Evolutionary conservation across 1,140 invertebrate species (phyloP).

Genomic region (Phthorimaea operculella): DNA sequence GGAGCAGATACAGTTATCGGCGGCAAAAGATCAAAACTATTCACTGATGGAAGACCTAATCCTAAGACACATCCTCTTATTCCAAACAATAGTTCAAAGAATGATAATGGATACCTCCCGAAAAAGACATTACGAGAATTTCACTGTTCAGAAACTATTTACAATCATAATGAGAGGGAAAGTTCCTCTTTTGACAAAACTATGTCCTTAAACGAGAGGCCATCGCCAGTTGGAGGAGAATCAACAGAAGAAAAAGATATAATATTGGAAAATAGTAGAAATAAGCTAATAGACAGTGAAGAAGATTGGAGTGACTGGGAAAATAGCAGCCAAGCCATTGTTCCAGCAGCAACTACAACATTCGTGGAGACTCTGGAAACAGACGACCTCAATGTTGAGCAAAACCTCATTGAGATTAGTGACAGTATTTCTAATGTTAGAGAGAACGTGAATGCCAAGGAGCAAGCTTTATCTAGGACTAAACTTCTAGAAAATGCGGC

Average conservation of each 20-base stretch:
- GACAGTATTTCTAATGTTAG: background rate
- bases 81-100: conserved; percentile 19
- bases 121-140: conserved; percentile 41
- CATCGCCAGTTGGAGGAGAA: conserved; percentile 84
- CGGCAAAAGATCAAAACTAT: conserved; percentile 80
- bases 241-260: conserved; percentile 69
- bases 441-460: background rate
- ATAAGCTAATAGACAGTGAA: conserved; percentile 35
- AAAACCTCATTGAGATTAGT: background rate
- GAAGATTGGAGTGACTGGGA: conserved; percentile 84
- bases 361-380: background rate
- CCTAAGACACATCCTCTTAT: conserved; percentile 41
- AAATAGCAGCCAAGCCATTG: conserved; percentile 47
- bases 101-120: conserved; percentile 22
- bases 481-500: conserved; percentile 51
- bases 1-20: conserved; percentile 84
- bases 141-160: conserved; percentile 39
- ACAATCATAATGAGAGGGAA: conserved; percentile 27
- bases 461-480: conserved; percentile 14
- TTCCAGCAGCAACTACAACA: background rate
- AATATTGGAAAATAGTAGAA: conserved; percentile 29
- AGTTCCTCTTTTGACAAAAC: conserved; percentile 39
- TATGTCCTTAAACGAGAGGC: conserved; percentile 74
- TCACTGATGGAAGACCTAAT: conserved; percentile 82
- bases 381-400: background rate